These are phyloP conservation scores for Ranitomeya imitator DNA, from an alignment of 2,113 vertebrate species.

Conservation along the genomic window DNA sequence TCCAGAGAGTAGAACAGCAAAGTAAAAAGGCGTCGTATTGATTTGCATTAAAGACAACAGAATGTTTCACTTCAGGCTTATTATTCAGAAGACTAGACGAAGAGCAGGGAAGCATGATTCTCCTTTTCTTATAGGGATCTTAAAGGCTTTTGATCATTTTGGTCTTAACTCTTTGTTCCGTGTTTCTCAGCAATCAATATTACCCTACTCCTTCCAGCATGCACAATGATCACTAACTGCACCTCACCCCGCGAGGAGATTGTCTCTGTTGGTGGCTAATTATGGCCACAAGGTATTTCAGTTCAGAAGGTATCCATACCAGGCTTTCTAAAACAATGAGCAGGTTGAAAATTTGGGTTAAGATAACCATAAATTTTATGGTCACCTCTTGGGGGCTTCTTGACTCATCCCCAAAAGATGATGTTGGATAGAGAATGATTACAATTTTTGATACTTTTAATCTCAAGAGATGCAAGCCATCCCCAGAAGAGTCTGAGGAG, in stretches of 20 bases:
- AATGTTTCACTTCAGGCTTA: not conserved
- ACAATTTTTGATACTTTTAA: no score
- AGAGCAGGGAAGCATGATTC: not conserved
- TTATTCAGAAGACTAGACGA: not conserved
- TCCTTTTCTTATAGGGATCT: not conserved
- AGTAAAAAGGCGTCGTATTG: conserved; percentile 24
- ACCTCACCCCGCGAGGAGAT: not conserved
- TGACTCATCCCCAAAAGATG: no score
- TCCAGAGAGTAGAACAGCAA: conserved; percentile 31
- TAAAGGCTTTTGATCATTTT: not conserved
- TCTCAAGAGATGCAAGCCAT: no score
- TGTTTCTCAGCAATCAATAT: not conserved
- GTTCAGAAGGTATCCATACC: not conserved
- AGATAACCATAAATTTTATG: no score
- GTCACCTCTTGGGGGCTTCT: no score
- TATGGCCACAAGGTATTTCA: not conserved
- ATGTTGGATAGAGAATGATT: no score
- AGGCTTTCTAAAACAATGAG: not conserved
- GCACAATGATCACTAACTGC: not conserved
- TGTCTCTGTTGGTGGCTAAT: no score
- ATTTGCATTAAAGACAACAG: conserved; percentile 43
- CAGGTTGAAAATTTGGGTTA: not conserved
- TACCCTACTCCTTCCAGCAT: no score
- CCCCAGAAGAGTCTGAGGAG: no score
- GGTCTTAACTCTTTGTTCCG: not conserved